Conservation (phyloP, 1,140 invertebrate genomes). For the Yoshiicerus persimilis region DNA sequence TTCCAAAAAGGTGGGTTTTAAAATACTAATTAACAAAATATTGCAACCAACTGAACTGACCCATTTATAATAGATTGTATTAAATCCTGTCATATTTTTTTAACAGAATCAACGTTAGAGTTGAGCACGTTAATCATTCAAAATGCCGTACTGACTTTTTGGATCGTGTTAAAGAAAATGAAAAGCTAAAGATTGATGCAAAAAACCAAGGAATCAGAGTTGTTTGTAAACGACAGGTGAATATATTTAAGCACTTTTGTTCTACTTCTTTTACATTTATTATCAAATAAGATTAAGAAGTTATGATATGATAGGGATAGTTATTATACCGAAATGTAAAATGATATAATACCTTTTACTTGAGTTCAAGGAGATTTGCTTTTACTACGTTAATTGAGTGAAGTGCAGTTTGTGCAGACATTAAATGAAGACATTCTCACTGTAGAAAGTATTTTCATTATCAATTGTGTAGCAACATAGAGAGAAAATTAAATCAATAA, state of each 20-base stretch:
- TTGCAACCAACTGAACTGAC: not conserved
- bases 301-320: too few relatives aligned
- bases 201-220: conserved; percentile 75
- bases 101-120: conserved; percentile 83
- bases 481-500: too few relatives aligned
- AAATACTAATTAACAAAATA: not conserved
- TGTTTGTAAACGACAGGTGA: conserved; percentile 75
- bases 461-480: too few relatives aligned
- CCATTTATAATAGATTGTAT: not conserved
- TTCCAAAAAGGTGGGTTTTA: conserved; percentile 90
- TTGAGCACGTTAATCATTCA: conserved; percentile 97
- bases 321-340: too few relatives aligned
- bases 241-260: not conserved
- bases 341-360: too few relatives aligned
- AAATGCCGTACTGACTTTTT: conserved; percentile 96
- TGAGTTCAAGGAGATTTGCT: too few relatives aligned
- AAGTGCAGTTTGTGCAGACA: too few relatives aligned
- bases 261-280: not conserved
- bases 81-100: conserved; percentile 35
- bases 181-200: conserved; percentile 75
- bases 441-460: too few relatives aligned
- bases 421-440: too few relatives aligned
- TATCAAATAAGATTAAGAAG: too few relatives aligned
- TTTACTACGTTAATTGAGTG: too few relatives aligned
- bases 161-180: conserved; percentile 86